Evolutionary conservation across 2,888 invertebrate species (phyloP), one percentile per base, ranked within the genome.

Genomic region (Erebia palarica): DNA sequence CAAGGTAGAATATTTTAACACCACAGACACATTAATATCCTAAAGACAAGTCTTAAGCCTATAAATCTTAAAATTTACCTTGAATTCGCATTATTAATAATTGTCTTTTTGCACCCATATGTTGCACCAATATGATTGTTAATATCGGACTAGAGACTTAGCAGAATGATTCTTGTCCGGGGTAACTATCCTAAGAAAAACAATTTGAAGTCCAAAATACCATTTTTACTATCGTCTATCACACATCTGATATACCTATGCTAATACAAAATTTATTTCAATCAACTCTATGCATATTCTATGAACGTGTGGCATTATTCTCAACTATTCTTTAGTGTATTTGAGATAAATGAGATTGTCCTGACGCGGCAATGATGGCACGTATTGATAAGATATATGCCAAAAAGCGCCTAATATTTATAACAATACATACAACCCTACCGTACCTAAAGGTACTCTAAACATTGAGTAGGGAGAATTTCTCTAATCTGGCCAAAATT

Each of bases 21-120:
- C 44, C 36, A 60, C 60, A 60, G 27, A 60, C 61, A 61, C 61
- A 36, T 36, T 10, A 36, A 16, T n/a, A 53, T 49, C 49, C 49
- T 49, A 53, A n/a, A 16, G 8, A 55, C 42, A 7, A 14, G 2
- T 36, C 10, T 10, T 60, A 60, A 36, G 1, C 44, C 36, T 44
- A 44, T 5, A 44, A 44, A 16, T 58, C 10, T 57, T 58, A 42
- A 14, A 53, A n/a, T 53, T n/a, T n/a, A n/a, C 53, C 10, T 18
- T 16, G 18, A 2, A 16, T 55, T 53, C 9, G 5, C 8, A 7
- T 53, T 53, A 53, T 16, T 16, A 53, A 16, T 9, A 16, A 10
- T n/a, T 51, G 51, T 51, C 51, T 51, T 51, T 51, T 18, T 27
- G 9, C 58, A 59, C 36, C 36, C 27, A 14, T 59, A 59, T 27